Base-by-base conservation (phyloP, 2,113 vertebrate genomes). In the Spea multiplicata region DNA sequence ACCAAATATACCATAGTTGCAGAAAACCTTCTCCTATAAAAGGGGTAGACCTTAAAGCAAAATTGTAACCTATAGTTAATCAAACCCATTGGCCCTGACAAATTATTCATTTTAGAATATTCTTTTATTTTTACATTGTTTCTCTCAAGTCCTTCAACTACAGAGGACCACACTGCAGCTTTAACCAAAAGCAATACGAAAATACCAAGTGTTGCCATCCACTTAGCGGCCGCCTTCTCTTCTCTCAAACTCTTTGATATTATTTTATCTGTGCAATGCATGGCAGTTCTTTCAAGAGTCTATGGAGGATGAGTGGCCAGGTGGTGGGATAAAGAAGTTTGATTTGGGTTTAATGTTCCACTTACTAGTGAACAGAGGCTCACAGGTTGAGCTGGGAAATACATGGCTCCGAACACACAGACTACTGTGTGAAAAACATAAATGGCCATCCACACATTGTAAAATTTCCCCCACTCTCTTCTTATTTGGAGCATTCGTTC, bases 371-470 rank as follows among this genome's bases (percentile, higher is more conserved):
- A 30, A n/a, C n/a, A 46, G 46, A 16, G 12, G 16, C 13, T n/a
- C 8, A 49, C 30, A 30, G 6, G 16, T 5, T 50, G 48, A 70
- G 5, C 61, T 52, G 73, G 71, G 61, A 66, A 62, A 71, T 66
- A 65, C 48, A 66, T 66, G 48, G 44, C 30, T 73, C 50, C 65
- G 17, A 59, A 59, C 50, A 52, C 50, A 79, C 70, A 79, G n/a
- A 79, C 44, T n/a, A 5, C 9, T 73, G 62, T 71, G 49, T 66
- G 64, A 79, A 62, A 59, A 78, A 65, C 44, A 73, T 14, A 62
- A 68, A 50, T 66, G 67, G 70, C 70, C 52, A 65, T 55, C 71
- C 53, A 79, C 62, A 79, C 66, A 79, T 71, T 59, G 69, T 79
- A 49, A 79, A 52, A 62, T 45, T n/a, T n/a, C 13, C 9, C 67